phyloP scores from a whole-genome alignment of 1,140 invertebrate species.

The Drosophila nigrodunni region DNA sequence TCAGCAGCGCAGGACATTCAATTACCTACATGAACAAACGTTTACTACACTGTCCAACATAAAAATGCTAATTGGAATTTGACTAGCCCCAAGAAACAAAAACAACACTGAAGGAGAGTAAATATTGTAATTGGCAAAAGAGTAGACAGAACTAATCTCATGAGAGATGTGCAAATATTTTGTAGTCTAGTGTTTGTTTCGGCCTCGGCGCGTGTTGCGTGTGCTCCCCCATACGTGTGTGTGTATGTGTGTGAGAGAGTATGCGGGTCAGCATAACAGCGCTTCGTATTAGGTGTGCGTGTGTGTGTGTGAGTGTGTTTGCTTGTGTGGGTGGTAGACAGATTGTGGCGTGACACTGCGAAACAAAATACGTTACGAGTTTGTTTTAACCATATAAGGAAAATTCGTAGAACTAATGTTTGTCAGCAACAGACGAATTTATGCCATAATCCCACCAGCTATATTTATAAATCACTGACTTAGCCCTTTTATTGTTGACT shows the following conservation, averaged over 20 bases:
- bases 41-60: conserved; percentile 33
- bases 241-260: neutral
- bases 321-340: conserved; percentile 28
- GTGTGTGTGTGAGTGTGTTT: neutral
- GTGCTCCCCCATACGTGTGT: conserved; percentile 5
- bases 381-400: conserved; percentile 26
- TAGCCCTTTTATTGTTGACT: neutral
- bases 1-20: conserved; percentile 41
- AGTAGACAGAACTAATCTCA: conserved; percentile 13
- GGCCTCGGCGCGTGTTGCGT: conserved; percentile 47
- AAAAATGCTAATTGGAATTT: conserved; percentile 21
- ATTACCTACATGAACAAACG: conserved; percentile 26
- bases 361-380: conserved; percentile 22
- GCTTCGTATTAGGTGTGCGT: too few relatives aligned
- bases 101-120: conserved; percentile 8
- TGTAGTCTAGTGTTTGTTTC: conserved; percentile 32
- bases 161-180: conserved; percentile 51
- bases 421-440: neutral
- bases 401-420: neutral
- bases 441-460: neutral
- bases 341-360: conserved; percentile 15
- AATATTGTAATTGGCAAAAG: conserved; percentile 27
- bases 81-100: neutral
- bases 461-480: neutral
- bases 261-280: conserved; percentile 24